Conservation (phyloP, 2,797 vertebrate species). For the Halcyon badia region DNA sequence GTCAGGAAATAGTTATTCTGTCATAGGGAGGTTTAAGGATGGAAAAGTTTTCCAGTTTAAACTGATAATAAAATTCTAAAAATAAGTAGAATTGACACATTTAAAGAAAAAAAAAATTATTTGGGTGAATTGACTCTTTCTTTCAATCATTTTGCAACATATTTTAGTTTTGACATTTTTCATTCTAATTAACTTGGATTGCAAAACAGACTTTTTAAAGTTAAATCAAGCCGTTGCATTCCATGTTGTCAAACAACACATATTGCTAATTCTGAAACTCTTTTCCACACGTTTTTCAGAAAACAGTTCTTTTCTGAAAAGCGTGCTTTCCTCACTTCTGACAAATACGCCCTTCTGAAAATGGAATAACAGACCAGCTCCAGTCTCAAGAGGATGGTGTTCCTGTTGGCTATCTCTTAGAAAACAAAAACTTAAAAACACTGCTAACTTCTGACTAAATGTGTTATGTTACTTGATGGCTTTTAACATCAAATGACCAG, state of each 20-base stretch:
- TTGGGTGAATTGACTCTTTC: neutral
- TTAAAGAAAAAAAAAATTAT: constrained; percentile 22
- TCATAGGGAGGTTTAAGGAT: neutral
- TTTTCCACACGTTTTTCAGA: neutral
- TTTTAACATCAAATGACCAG: neutral
- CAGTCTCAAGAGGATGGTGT: neutral
- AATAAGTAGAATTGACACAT: neutral
- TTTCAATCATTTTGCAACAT: neutral
- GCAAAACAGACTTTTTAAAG: neutral
- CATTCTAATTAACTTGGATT: constrained; percentile 18
- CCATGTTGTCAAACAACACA: constrained; percentile 33
- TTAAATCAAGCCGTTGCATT: neutral
- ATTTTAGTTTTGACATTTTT: constrained; percentile 57
- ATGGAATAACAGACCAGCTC: neutral
- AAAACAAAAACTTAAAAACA: neutral
- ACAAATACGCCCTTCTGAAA: neutral
- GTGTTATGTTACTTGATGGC: neutral
- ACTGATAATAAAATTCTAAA: neutral
- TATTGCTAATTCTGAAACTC: neutral
- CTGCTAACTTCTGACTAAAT: neutral
- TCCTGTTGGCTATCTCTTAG: neutral
- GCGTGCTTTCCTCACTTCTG: neutral
- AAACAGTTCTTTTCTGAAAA: neutral
- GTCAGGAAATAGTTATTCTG: neutral
- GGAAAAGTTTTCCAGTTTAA: neutral